Percentiles rank a stretch among this genome's conserved stretches.
Evolutionary conservation across 2,888 invertebrate genomes (phyloP).

Genomic region (Nephrotoma flavescens): DNA sequence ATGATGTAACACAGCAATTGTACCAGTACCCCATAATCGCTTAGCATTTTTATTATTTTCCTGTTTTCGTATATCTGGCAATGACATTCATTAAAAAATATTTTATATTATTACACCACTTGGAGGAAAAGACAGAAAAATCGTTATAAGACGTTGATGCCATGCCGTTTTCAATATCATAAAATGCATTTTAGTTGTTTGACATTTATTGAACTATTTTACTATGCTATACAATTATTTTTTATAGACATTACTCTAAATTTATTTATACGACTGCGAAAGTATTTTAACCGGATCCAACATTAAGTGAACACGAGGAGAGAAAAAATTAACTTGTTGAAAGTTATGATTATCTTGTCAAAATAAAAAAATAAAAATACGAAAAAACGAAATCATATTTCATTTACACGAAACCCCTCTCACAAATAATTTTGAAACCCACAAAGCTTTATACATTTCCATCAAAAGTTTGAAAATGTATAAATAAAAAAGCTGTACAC

Average conservation of each 20-base stretch:
- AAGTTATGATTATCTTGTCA: background rate
- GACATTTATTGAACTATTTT: background rate
- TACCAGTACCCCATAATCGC: background rate
- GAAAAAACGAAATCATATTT: background rate
- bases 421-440: background rate
- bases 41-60: background rate
- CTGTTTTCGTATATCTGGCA: background rate
- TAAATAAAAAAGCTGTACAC: background rate
- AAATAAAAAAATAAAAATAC: background rate
- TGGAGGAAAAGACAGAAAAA: background rate
- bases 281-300: too few species aligned
- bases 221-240: background rate
- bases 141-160: background rate
- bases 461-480: background rate
- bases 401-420: background rate
- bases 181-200: background rate
- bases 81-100: background rate
- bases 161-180: background rate
- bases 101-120: background rate
- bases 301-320: background rate
- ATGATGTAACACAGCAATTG: background rate
- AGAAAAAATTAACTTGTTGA: background rate
- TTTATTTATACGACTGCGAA: background rate
- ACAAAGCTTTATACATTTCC: background rate
- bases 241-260: background rate